A percentile compares a stretch with the other conserved stretches of the same genome.
These are phyloP conservation scores for Sesia apiformis DNA, from an alignment of 2,888 invertebrate species.

Conservation along the genomic window DNA sequence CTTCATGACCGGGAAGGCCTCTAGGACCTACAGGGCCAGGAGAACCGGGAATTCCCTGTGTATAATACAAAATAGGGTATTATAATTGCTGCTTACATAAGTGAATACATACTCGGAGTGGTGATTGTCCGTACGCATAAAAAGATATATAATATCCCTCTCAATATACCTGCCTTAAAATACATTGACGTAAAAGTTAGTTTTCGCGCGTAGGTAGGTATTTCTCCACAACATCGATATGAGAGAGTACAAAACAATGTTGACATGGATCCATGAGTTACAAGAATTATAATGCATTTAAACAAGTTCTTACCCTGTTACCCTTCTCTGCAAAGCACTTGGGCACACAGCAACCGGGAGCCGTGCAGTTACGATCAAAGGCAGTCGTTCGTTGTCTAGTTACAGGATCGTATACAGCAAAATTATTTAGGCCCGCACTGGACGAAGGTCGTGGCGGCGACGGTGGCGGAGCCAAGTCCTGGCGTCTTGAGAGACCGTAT, in stretches of 20 bases:
- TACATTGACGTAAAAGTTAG: no score
- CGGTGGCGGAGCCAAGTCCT: slow-evolving; percentile 30
- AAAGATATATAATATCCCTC: no score
- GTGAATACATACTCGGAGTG: no score
- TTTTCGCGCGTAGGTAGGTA: no score
- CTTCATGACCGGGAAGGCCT: slow-evolving; percentile 87
- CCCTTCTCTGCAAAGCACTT: slow-evolving; percentile 94
- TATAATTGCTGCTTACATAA: background rate
- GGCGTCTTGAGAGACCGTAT: slow-evolving; percentile 23
- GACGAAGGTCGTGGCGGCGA: slow-evolving; percentile 12
- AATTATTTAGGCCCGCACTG: slow-evolving; percentile 31
- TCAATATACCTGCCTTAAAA: no score
- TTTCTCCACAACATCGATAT: no score
- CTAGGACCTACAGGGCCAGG: slow-evolving; percentile 82
- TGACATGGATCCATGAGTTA: background rate
- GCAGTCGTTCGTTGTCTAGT: slow-evolving; percentile 52
- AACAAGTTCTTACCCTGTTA: slow-evolving; percentile 73
- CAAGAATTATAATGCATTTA: background rate
- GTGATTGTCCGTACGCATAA: no score
- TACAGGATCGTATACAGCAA: slow-evolving; percentile 47
- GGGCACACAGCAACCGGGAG: slow-evolving; percentile 82
- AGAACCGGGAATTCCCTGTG: slow-evolving; percentile 82
- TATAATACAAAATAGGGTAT: slow-evolving; percentile 7
- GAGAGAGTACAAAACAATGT: no score
- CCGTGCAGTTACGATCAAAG: slow-evolving; percentile 76